Evolutionary conservation across 2,888 invertebrate genomes (phyloP).

Genomic region (Agriopis leucophaearia): DNA sequence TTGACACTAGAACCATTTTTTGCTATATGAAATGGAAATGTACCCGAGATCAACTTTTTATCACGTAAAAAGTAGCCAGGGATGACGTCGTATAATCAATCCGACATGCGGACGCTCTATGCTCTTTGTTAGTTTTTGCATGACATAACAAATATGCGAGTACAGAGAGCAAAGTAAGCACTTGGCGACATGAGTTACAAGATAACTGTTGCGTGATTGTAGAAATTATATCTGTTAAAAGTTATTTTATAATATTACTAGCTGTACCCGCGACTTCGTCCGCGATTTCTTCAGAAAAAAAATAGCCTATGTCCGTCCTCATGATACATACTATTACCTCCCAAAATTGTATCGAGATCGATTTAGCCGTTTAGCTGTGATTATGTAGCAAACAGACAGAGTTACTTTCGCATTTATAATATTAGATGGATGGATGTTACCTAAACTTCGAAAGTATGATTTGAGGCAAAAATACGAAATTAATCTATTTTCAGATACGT

Average conservation of each 20-base stretch:
- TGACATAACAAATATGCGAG: slow-evolving; percentile 33
- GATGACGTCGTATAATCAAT: slow-evolving; percentile 40
- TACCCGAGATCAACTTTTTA: slow-evolving; percentile 37
- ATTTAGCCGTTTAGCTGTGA: too few species aligned
- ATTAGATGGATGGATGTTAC: too few species aligned
- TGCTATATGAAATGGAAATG: slow-evolving; percentile 18
- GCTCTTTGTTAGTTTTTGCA: slow-evolving; percentile 41
- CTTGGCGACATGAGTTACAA: slow-evolving; percentile 27
- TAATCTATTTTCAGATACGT: too few species aligned
- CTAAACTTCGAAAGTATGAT: slow-evolving; percentile 1
- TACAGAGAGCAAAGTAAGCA: slow-evolving; percentile 19
- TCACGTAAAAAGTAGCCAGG: slow-evolving; percentile 23
- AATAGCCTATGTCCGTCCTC: too few species aligned
- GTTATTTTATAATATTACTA: not conserved
- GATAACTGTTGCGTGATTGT: slow-evolving; percentile 22
- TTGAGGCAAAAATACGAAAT: not conserved
- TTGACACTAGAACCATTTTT: slow-evolving; percentile 9
- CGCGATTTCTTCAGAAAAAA: too few species aligned
- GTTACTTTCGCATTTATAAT: too few species aligned
- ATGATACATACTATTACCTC: too few species aligned
- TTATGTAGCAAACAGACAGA: too few species aligned
- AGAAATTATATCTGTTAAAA: slow-evolving; percentile 11
- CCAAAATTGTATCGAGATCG: too few species aligned
- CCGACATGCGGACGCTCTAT: slow-evolving; percentile 41
- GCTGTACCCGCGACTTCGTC: too few species aligned